Evolutionary conservation across 1,140 invertebrate genomes (phyloP).

Genomic region (Drosophila sp.): DNA sequence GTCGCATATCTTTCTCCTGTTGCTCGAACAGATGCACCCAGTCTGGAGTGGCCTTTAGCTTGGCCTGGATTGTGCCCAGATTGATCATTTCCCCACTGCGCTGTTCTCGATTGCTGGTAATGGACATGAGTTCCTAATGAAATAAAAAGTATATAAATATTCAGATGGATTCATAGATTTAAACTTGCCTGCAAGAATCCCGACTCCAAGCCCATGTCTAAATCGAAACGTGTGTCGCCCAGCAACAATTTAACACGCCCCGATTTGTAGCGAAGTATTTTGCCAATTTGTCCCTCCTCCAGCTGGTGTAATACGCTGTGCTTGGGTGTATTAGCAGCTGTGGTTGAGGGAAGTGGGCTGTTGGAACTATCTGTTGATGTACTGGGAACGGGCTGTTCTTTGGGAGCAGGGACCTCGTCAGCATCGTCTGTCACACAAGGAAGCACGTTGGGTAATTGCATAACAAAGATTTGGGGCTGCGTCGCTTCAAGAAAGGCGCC

Average conservation of each 20-base stretch:
- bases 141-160: not conserved
- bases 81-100: constrained; percentile 84
- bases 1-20: constrained; percentile 44
- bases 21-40: constrained; percentile 83
- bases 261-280: constrained; percentile 86
- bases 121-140: constrained; percentile 80
- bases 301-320: constrained; percentile 71
- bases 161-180: not conserved
- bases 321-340: constrained; percentile 27
- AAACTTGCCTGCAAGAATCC: constrained; percentile 78
- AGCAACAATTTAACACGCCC: constrained; percentile 86
- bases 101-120: constrained; percentile 74
- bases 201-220: constrained; percentile 84
- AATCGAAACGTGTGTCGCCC: constrained; percentile 86
- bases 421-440: constrained; percentile 84
- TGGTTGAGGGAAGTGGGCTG: constrained; percentile 28
- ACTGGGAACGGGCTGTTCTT: constrained; percentile 4
- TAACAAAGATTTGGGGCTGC: constrained; percentile 71
- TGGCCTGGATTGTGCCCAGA: constrained; percentile 81
- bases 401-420: constrained; percentile 37
- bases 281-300: constrained; percentile 87
- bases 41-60: constrained; percentile 82
- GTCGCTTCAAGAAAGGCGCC: constrained; percentile 54
- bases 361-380: constrained; percentile 25
- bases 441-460: constrained; percentile 85